Base-by-base conservation (phyloP, 2,113 vertebrate genomes). In the Columba livia region DNA sequence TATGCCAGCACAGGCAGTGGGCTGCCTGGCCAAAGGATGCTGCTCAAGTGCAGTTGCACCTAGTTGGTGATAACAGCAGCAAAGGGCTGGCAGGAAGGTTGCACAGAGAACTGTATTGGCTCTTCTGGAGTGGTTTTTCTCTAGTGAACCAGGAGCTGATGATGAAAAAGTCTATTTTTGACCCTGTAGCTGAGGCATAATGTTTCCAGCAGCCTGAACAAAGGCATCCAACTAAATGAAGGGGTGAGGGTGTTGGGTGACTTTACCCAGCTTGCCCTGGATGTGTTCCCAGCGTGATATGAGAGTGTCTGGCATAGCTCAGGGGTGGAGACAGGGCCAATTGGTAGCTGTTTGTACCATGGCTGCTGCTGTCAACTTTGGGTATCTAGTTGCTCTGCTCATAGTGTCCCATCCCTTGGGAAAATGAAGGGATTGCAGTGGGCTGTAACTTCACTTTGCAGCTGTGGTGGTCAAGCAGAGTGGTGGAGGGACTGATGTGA, bases 151-250 rank as follows among this genome's bases (percentile, higher is more conserved):
- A n/a, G 32, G 20, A 89, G 38, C 9, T 61, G 28, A 15, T 50
- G 58, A 88, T 66, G 71, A 90, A 69, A 82, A 48, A 9, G 34
- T 88, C 79, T 93, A 88, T 96, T 96, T 97, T 95, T 88, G 94
- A 65, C 79, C 11, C 11, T 47, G 51, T 74, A 79, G 42, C 65
- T 77, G 31, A 34, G 57, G n/a, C 36, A 40, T 56, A 36, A 34
- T 47, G 19, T 72, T 96, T 82, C 62, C 78, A 94, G 69, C 47
- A 89, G 69, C 47, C 74, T 77, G 50, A 85, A 62, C 58, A 94
- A 85, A 85, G n/a, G 16, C 74, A 79, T 54, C 50, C 48, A 28
- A 61, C 26, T 91, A 60, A 65, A 58, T 47, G 66, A 72, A 69
- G 74, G 85, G 70, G 42, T 88, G 70, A 75, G 23, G 13, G 75